Conservation (phyloP, 2,113 vertebrate species). For the Zootoca vivipara region DNA sequence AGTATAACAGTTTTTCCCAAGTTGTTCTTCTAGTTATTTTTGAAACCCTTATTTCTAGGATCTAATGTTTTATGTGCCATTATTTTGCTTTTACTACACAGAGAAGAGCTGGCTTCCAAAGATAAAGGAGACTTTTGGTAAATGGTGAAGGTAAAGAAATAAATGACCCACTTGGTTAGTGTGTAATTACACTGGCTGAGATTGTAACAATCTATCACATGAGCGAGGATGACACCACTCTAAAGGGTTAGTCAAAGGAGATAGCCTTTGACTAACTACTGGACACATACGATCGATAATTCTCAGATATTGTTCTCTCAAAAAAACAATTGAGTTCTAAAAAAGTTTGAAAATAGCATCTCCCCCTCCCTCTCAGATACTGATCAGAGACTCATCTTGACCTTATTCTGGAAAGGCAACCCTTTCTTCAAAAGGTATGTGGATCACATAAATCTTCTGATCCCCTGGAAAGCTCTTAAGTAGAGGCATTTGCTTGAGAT, state of each 20-base stretch:
- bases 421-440: constrained; percentile 87
- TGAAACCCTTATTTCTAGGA: constrained; percentile 69
- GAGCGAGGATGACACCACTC: constrained; percentile 87
- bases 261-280: constrained; percentile 99
- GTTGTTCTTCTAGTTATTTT: constrained; percentile 75
- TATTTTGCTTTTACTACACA: constrained; percentile 90
- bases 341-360: constrained; percentile 95
- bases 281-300: constrained; percentile 93
- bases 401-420: constrained; percentile 86
- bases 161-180: constrained; percentile 94
- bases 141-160: constrained; percentile 98
- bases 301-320: constrained; percentile 89
- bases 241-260: constrained; percentile 99
- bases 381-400: constrained; percentile 89
- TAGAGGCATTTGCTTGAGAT: constrained; percentile 18
- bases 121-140: constrained; percentile 97
- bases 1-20: constrained; percentile 67
- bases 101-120: constrained; percentile 90
- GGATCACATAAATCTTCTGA: constrained; percentile 86
- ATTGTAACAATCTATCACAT: constrained; percentile 98
- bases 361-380: constrained; percentile 89
- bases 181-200: constrained; percentile 98
- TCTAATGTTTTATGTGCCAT: constrained; percentile 87
- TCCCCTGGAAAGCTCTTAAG: constrained; percentile 52
- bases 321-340: constrained; percentile 88